Evolutionary conservation across 2,113 vertebrate genomes (phyloP).

Genomic region (Catharus minimus): DNA sequence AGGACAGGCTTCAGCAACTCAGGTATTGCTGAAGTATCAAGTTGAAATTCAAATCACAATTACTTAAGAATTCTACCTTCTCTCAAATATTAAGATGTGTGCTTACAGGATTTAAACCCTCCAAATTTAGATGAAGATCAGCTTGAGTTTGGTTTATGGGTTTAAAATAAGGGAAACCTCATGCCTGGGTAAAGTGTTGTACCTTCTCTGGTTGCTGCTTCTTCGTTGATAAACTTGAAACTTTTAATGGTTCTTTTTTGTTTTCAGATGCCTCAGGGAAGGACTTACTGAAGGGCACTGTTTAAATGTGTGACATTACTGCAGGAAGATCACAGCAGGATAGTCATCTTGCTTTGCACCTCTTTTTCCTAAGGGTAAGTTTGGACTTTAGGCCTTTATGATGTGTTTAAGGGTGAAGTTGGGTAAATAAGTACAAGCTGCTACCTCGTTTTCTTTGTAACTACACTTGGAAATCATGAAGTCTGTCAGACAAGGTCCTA

Average conservation of each 20-base stretch:
- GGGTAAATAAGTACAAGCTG: not conserved
- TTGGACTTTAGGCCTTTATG: not conserved
- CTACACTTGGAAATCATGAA: not conserved
- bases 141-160: not conserved
- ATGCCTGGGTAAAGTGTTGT: not conserved
- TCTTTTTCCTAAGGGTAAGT: conserved; percentile 50
- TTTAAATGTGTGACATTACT: conserved; percentile 61
- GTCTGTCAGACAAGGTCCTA: not conserved
- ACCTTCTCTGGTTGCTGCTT: not conserved
- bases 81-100: not conserved
- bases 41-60: not conserved
- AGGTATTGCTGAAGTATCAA: not conserved
- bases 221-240: not conserved
- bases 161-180: not conserved
- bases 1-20: not conserved
- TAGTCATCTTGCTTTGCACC: conserved; percentile 31
- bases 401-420: not conserved
- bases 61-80: not conserved
- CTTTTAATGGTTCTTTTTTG: not conserved
- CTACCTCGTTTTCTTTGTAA: not conserved
- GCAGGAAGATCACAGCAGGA: conserved; percentile 40
- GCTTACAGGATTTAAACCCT: not conserved
- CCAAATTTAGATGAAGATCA: not conserved
- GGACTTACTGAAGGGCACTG: conserved; percentile 47
- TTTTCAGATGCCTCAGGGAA: conserved; percentile 63